phyloP scores from a whole-genome alignment of 2,797 vertebrate species.

The Centroberyx gerrardi region DNA sequence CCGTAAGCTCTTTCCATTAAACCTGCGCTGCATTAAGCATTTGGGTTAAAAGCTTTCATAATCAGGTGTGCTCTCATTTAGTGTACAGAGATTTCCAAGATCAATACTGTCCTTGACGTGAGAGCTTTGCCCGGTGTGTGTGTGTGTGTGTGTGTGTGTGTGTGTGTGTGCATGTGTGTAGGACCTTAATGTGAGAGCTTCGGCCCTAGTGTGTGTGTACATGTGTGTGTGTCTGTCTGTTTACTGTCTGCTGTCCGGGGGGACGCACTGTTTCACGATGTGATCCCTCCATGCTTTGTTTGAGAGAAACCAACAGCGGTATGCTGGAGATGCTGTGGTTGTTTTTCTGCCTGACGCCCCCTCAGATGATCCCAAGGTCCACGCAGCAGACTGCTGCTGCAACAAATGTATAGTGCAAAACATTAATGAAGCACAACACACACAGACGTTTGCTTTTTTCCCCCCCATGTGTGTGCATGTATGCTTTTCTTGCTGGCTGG shows the following conservation, averaged over 20 bases:
- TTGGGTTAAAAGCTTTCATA: constrained; percentile 85
- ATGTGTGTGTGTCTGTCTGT: constrained; percentile 38
- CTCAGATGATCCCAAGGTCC: constrained; percentile 70
- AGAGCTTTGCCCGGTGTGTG: constrained; percentile 44
- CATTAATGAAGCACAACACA: constrained; percentile 62
- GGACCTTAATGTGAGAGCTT: constrained; percentile 29
- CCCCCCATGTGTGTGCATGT: background rate
- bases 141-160: constrained; percentile 22
- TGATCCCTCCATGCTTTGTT: constrained; percentile 39
- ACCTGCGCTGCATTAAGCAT: constrained; percentile 77
- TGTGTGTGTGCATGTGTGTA: constrained; percentile 1
- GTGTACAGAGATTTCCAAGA: constrained; percentile 61
- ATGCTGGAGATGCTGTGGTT: constrained; percentile 53
- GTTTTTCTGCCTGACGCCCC: constrained; percentile 71
- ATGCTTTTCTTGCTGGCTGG: background rate
- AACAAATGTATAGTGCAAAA: constrained; percentile 50
- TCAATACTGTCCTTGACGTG: constrained; percentile 71
- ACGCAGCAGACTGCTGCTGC: constrained; percentile 59
- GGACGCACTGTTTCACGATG: constrained; percentile 41
- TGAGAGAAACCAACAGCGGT: constrained; percentile 39
- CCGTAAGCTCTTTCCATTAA: constrained; percentile 76
- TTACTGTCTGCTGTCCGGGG: constrained; percentile 51
- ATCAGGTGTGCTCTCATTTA: constrained; percentile 77
- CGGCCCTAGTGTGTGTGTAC: constrained; percentile 13
- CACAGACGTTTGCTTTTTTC: constrained; percentile 26